phyloP scores from a whole-genome alignment of 2,113 vertebrate species.

The Lasiurus cinereus region DNA sequence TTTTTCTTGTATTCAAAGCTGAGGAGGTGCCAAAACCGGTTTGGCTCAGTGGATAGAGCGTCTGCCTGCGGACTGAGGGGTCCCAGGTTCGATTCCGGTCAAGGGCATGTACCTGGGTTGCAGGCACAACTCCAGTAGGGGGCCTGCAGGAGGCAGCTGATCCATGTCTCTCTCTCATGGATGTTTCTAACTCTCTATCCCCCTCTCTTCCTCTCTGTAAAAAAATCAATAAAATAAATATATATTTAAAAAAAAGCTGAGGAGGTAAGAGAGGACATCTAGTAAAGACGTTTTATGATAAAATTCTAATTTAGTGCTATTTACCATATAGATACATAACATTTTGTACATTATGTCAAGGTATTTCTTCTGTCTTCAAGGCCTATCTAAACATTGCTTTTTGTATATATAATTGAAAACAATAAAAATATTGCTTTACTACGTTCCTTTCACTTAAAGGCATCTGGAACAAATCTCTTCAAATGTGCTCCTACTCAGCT shows the following conservation, averaged over 20 bases:
- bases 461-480: slow-evolving; percentile 19
- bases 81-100: too few species aligned
- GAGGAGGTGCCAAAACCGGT: too few species aligned
- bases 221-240: too few species aligned
- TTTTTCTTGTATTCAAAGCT: slow-evolving; percentile 15
- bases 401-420: slow-evolving; percentile 44
- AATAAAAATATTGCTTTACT: slow-evolving; percentile 51
- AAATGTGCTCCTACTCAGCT: background rate
- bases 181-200: too few species aligned
- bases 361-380: slow-evolving; percentile 54
- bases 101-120: too few species aligned
- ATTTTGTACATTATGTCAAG: slow-evolving; percentile 58
- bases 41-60: too few species aligned
- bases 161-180: too few species aligned
- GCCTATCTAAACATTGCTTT: background rate
- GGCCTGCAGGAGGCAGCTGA: too few species aligned
- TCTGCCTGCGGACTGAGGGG: too few species aligned
- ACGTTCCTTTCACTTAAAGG: slow-evolving; percentile 49
- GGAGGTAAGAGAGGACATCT: slow-evolving; percentile 19
- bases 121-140: too few species aligned
- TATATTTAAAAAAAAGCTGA: too few species aligned
- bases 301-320: slow-evolving; percentile 48
- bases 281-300: slow-evolving; percentile 27
- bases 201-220: too few species aligned
- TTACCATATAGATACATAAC: slow-evolving; percentile 52